Percentiles rank a stretch among this genome's conserved stretches.
These are phyloP conservation scores for Psilopsiagon aurifrons DNA, from an alignment of 2,113 vertebrate genomes.

Conservation along the genomic window DNA sequence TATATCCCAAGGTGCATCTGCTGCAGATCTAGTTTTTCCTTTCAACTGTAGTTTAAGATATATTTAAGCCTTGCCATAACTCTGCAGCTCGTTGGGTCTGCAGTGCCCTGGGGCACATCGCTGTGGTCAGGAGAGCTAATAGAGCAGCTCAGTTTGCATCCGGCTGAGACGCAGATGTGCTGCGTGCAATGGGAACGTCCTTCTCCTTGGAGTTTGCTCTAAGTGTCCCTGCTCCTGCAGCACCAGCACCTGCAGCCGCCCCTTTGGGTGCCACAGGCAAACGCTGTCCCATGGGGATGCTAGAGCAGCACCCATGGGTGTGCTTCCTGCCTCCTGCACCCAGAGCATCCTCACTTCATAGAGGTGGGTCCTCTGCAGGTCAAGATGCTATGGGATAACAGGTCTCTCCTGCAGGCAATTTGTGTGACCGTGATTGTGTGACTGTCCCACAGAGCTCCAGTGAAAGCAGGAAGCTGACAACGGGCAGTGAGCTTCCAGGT, in stretches of 20 bases:
- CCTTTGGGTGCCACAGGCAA: neutral
- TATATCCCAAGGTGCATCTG: conserved; percentile 47
- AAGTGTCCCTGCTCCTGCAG: neutral
- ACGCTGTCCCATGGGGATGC: neutral
- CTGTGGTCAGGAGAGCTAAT: neutral
- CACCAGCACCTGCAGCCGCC: accelerated
- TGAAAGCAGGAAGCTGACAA: neutral
- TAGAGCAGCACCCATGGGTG: neutral
- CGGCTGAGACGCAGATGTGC: neutral
- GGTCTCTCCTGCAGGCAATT: accelerated
- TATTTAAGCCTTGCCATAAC: conserved; percentile 31
- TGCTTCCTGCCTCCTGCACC: neutral
- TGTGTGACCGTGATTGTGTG: accelerated
- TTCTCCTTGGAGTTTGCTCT: neutral
- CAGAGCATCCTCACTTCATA: neutral
- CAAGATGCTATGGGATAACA: accelerated
- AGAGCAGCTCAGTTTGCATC: neutral
- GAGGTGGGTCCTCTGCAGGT: neutral
- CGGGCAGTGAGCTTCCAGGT: too few species aligned
- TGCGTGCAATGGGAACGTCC: neutral
- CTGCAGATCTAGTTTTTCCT: conserved; percentile 1
- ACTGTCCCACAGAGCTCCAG: neutral
- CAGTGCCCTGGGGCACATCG: accelerated
- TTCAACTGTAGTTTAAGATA: conserved; percentile 51
- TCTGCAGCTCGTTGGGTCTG: neutral